Evolutionary conservation across 2,888 invertebrate genomes (phyloP), one percentile per base, ranked within the genome.

Genomic region (Amphipoea oculea): DNA sequence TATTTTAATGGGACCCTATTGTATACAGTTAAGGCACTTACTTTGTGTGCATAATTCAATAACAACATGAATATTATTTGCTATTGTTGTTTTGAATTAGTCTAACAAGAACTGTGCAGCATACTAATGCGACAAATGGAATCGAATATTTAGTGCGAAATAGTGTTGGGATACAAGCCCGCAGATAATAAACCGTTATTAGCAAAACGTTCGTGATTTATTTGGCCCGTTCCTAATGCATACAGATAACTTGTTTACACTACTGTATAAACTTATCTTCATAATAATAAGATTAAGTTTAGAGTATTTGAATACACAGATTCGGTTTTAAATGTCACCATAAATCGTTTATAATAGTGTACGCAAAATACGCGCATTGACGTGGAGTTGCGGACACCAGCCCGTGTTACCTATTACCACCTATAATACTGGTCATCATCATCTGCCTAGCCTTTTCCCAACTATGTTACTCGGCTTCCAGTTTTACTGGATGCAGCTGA

Each of bases 161-260:
- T 89, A 85, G 87, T 85, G 84, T 76, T 57, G 81, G 79, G 83
- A 68, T 82, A 87, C 83, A 86, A 84, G 71, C 79, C 81, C 79
- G 76, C 79, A 84, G 84, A 88, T 90, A 89, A 90, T 91, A 90
- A 88, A 91, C 88, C 86, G 90, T 88, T 93, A 91, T 92, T 92
- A 92, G 89, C 89, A 85, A 89, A 91, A 90, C 88, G 84, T 82
- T 82, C 79, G 79, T 91, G 90, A 92, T 92, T 91, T 91, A 93
- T 92, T 88, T 83, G 83, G 72, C 83, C 69, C 73, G 66, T 77
- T 85, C 71, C 73, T 89, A 90, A 88, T 87, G 89, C 88, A 90
- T 91, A 91, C 89, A 86, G 82, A 92, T 91, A 86, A 81, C 78
- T 78, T 78, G 78, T 73, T 84, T 84, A 85, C 62, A 73, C n/a